Base-by-base conservation (phyloP, 2,797 vertebrate species). In the Gambusia yucatana region DNA sequence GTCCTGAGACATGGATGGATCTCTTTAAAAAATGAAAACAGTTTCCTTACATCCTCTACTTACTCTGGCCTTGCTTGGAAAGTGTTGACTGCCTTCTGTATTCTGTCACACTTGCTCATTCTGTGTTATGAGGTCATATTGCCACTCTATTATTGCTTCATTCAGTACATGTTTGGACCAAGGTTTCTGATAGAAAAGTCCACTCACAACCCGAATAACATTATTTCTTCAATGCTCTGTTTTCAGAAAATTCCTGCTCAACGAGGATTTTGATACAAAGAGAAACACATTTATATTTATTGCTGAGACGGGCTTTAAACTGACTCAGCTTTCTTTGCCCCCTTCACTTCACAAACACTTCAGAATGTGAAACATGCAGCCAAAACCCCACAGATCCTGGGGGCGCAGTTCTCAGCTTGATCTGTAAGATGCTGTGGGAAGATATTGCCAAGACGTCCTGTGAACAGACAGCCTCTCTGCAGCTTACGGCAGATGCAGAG, bases 381-480 rank as follows among this genome's bases (percentile, higher is more conserved):
- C 65, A 74, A 77, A 80, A 39, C 43, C 33, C 30, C 57, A 67
- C 63, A 69, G 78, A 86, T 85, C 84, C 82, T 55, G 17, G 36
- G 50, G 86, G 78, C 61, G 84, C 72, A 75, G 72, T 83, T 87
- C 85, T 43, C 84, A 86, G 86, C 82, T 84, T 82, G 86, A 85
- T 78, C 81, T 73, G 67, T 84, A 77, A 85, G 80, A 87, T 77
- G 84, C 73, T 81, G 80, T 82, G 57, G 74, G 77, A 81, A 80
- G 82, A 81, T 84, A 69, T 69, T 86, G 80, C 76, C 73, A 82
- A 82, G 79, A 39, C 88, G 87, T 84, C 82, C 90, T 90, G 89
- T 86, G 88, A 92, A 84, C 81, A 90, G 84, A 85, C 83, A 80
- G 82, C 70, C 76, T 82, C 79, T 87, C 84, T 72, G 75, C 88